Conservation (phyloP, 1,140 invertebrate genomes). For the Nasonia vitripennis region DNA sequence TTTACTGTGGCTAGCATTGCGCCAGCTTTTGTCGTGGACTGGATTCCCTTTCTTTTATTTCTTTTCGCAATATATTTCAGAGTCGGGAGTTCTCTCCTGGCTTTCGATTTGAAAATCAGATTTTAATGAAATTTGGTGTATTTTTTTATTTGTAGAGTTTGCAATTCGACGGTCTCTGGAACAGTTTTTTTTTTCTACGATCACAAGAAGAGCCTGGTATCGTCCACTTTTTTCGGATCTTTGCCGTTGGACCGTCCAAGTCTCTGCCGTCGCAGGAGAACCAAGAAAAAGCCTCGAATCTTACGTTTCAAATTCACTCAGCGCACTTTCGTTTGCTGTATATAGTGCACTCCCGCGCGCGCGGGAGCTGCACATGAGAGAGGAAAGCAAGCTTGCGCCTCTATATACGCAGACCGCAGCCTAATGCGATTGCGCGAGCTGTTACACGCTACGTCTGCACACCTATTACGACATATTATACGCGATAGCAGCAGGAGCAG, state of each 20-base stretch:
- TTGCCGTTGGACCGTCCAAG: no score
- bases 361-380: background rate
- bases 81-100: no score
- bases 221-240: no score
- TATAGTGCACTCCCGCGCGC: background rate
- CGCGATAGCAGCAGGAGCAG: background rate
- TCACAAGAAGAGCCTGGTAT: no score
- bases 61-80: no score
- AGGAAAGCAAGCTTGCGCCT: background rate
- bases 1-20: background rate
- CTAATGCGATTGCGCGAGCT: background rate
- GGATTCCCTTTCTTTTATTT: no score
- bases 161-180: no score
- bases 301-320: background rate
- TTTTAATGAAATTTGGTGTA: no score
- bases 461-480: slow-evolving; percentile 4
- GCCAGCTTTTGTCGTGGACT: background rate
- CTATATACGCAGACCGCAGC: background rate
- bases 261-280: no score
- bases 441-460: background rate
- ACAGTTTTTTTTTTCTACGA: no score
- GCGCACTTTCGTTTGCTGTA: background rate
- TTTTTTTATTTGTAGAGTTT: no score
- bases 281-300: background rate
- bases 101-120: no score